Evolutionary conservation across 2,888 invertebrate genomes (phyloP).

Genomic region (Conomelus anceps): DNA sequence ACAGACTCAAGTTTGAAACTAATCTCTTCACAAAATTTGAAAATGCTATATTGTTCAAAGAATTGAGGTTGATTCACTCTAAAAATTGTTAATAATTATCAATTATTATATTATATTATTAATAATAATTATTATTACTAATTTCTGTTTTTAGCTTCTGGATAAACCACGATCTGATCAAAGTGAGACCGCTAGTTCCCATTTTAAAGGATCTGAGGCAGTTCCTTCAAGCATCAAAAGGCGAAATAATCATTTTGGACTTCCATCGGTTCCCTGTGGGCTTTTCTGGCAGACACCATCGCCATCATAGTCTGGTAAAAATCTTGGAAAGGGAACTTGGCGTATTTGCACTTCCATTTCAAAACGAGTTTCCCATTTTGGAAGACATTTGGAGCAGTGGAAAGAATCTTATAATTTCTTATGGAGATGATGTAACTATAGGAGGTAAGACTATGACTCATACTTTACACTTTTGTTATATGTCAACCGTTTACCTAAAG

Average conservation of each 20-base stretch:
- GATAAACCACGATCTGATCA: conserved; percentile 65
- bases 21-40: not conserved
- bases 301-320: conserved; percentile 51
- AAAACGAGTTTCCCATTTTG: conserved; percentile 48
- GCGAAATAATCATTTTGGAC: conserved; percentile 70
- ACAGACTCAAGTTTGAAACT: too few relatives aligned
- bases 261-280: conserved; percentile 75
- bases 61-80: not conserved
- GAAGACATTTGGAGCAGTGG: conserved; percentile 52
- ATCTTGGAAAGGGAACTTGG: conserved; percentile 52
- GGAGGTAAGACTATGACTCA: conserved; percentile 36
- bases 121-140: too few relatives aligned
- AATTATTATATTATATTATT: too few relatives aligned
- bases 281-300: conserved; percentile 47
- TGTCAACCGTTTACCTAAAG: too few relatives aligned
- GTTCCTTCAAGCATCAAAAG: conserved; percentile 58
- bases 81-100: not conserved
- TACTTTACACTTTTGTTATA: not conserved
- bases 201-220: conserved; percentile 61
- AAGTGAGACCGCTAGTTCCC: conserved; percentile 58
- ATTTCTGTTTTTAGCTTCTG: conserved; percentile 52
- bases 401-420: conserved; percentile 53
- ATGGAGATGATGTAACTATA: conserved; percentile 48
- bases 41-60: not conserved
- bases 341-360: conserved; percentile 49